These are phyloP conservation scores for Ptiloglossa arizonensis DNA, from an alignment of 1,140 invertebrate species.

Conservation along the genomic window DNA sequence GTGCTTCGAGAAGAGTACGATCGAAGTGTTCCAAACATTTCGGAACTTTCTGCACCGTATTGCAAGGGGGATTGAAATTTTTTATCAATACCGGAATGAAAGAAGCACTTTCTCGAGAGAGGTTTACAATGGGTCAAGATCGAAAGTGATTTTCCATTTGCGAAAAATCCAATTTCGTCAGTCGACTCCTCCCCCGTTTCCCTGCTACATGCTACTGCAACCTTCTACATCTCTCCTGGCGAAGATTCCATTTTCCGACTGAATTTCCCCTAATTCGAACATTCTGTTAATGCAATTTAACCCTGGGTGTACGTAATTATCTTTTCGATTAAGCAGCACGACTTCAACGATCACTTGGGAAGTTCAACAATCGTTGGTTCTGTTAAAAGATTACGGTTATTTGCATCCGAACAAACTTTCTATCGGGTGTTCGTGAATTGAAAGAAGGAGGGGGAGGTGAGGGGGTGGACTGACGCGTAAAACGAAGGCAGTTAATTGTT, in stretches of 20 bases:
- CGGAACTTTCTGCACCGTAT: no score
- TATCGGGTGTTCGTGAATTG: not conserved
- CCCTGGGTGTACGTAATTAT: not conserved
- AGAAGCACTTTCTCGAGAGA: no score
- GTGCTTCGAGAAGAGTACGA: no score
- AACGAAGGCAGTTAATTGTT: not conserved
- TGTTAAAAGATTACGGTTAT: not conserved
- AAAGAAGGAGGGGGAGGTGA: not conserved
- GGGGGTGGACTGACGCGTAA: not conserved
- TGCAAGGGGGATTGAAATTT: no score
- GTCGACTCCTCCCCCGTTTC: not conserved
- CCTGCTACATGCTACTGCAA: not conserved
- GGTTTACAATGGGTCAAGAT: no score
- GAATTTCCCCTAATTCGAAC: not conserved
- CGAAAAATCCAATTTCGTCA: not conserved
- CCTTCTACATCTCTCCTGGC: not conserved
- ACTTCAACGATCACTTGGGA: not conserved
- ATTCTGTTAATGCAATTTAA: not conserved
- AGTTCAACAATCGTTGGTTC: not conserved
- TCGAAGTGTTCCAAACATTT: no score
- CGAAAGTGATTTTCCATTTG: no score
- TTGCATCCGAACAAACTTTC: not conserved
- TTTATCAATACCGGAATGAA: no score
- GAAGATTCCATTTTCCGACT: not conserved
- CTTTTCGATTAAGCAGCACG: not conserved